Evolutionary conservation across 2,113 vertebrate genomes (phyloP).

Genomic region (Prunella himalayana): DNA sequence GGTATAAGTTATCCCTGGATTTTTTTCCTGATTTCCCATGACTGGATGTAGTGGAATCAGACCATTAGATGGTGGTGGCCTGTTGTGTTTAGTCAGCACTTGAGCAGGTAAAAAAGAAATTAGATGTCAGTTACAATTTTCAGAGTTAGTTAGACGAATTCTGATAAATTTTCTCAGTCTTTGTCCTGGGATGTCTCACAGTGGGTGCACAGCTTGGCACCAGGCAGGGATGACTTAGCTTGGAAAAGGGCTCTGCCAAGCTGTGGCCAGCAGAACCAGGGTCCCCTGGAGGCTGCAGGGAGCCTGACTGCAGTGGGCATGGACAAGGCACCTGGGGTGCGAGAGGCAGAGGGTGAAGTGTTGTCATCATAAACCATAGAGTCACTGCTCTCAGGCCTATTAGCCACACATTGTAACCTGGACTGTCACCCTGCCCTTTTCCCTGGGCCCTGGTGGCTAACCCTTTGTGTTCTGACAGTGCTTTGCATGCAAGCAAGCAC

Average conservation of each 20-base stretch:
- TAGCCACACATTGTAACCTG: conserved; percentile 59
- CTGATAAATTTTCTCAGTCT: too few relatives aligned
- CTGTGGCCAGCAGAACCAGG: not conserved
- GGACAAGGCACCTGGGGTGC: not conserved
- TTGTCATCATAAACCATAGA: conserved; percentile 59
- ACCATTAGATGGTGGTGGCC: not conserved
- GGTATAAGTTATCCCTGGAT: not conserved
- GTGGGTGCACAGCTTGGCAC: not conserved
- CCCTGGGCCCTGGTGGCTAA: conserved; percentile 51
- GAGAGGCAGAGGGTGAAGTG: conserved; percentile 61
- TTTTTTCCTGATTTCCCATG: not conserved
- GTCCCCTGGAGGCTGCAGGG: too few relatives aligned
- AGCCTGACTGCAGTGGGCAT: not conserved
- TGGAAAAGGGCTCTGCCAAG: not conserved
- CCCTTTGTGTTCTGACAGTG: conserved; percentile 65
- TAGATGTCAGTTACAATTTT: not conserved
- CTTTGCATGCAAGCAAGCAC: conserved; percentile 67
- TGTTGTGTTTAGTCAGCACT: not conserved
- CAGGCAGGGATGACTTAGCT: not conserved
- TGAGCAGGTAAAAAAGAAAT: not conserved
- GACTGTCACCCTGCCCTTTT: conserved; percentile 69
- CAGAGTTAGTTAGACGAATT: not conserved
- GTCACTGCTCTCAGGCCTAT: conserved; percentile 68
- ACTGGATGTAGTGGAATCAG: not conserved
- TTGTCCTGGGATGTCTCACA: not conserved